Percentiles rank a stretch among this genome's conserved stretches.
Conservation (phyloP, 2,888 invertebrate genomes). For the Neoitamus cyanurus region DNA sequence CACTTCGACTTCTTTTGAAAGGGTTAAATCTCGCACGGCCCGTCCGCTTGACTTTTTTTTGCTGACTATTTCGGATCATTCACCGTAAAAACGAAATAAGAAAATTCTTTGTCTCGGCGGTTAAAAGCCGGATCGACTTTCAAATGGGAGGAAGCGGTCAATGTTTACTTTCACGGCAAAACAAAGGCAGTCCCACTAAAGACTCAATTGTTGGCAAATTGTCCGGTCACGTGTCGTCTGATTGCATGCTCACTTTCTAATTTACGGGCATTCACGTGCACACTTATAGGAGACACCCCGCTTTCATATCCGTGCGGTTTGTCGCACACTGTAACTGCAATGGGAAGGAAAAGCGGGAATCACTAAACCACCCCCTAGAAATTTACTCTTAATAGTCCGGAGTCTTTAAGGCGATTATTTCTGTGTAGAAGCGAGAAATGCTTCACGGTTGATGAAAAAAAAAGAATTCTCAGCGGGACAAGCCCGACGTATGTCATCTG, state of each 20-base stretch:
- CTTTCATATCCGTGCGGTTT: not conserved
- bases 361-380: not conserved
- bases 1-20: not conserved
- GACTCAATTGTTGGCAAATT: conserved; percentile 45
- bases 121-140: not conserved
- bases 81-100: not conserved
- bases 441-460: not conserved
- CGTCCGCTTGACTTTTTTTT: not conserved
- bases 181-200: conserved; percentile 1
- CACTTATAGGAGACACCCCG: not conserved
- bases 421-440: conserved; percentile 44
- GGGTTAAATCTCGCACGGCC: not conserved
- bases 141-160: not conserved
- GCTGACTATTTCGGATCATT: not conserved
- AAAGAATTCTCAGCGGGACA: not conserved
- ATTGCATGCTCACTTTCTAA: conserved; percentile 46
- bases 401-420: conserved; percentile 48
- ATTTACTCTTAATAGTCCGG: conserved; percentile 37
- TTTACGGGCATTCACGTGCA: conserved; percentile 23
- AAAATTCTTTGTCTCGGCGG: not conserved
- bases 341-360: not conserved
- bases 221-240: conserved; percentile 47
- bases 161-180: not conserved
- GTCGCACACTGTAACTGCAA: not conserved
- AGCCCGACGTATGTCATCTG: conserved; percentile 49